A percentile compares a stretch with the other conserved stretches of the same genome.
Conservation (phyloP, 2,888 invertebrate genomes). For the Rambutsinella grinnellia region DNA sequence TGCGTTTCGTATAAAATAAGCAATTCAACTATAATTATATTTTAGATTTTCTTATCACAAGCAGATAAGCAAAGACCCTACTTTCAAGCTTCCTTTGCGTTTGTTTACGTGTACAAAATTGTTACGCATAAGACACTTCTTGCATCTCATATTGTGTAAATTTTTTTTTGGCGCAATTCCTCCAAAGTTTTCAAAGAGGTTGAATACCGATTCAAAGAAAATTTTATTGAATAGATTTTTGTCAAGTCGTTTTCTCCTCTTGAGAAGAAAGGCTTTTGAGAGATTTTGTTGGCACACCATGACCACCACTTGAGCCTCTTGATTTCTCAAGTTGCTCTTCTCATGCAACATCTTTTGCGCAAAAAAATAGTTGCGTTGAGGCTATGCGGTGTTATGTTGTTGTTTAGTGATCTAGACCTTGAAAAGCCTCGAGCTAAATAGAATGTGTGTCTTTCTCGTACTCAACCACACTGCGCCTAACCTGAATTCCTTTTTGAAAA, state of each 20-base stretch:
- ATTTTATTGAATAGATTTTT: too few relatives aligned
- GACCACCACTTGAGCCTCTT: neutral
- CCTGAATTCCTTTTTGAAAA: constrained; percentile 64
- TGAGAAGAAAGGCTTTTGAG: neutral
- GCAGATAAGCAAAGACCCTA: too few relatives aligned
- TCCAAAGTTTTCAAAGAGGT: neutral
- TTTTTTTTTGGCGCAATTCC: neutral
- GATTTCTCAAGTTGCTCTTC: neutral
- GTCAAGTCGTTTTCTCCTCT: neutral
- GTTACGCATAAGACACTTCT: constrained; percentile 11
- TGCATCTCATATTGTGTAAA: neutral
- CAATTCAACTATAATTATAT: too few relatives aligned
- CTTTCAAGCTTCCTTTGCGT: neutral
- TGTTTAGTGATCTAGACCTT: constrained; percentile 66
- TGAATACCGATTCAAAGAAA: neutral
- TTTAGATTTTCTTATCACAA: too few relatives aligned
- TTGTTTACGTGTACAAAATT: constrained; percentile 8
- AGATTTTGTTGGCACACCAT: neutral
- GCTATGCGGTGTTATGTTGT: neutral
- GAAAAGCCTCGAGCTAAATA: constrained; percentile 65
- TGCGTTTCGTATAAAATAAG: too few relatives aligned
- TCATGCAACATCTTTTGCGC: neutral
- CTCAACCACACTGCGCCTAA: constrained; percentile 50
- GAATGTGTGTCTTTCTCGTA: constrained; percentile 25
- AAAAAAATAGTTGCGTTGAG: neutral